Evolutionary conservation across 2,113 vertebrate genomes (phyloP), one percentile per base, ranked within the genome.

Genomic region (Xenopus borealis): DNA sequence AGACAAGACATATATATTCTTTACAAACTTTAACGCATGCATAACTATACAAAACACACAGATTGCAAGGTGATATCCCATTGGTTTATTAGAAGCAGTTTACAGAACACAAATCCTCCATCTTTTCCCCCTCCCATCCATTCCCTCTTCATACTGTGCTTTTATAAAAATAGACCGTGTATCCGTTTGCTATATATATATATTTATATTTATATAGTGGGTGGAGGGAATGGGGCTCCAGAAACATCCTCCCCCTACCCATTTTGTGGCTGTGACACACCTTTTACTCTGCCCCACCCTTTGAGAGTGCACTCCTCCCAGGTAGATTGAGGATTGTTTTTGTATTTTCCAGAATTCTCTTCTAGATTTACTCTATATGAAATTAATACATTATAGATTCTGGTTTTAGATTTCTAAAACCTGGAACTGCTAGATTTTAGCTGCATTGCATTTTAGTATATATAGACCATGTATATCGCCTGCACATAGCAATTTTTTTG

Each of bases 81-180:
- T 70, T 67, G 70, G 59, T 77, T 77, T 77, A 77, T 77, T 77
- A 69, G 23, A 77, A 77, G 74, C 74, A 67, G 16, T 77, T 69
- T 77, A 68, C 74, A 75, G 59, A 75, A 57, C 23, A 69, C 40
- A 75, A 30, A 53, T 71, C 27, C 57, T 50, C 52, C 23, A 50
- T 68, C 64, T 47, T 12, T 59, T 23, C 64, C 14, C 58, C 53
- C 45, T 19, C 59, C 64, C n/a, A 16, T 50, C 12, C 45, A 0
- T 14, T 46, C 30, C 55, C 55, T 62, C 27, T 23, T 59, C n/a
- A 47, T 19, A 18, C 66, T 75, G 73, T 76, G 66, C 66, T 62
- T 66, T 46, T 79, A 50, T 64, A 57, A 69, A 77, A 77, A 77
- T 77, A 77, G 74, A 77, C 74, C 63, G 74, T 77, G 66, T 70